Conservation (phyloP, 2,888 invertebrate genomes). For the Dastarcus helophoroides region DNA sequence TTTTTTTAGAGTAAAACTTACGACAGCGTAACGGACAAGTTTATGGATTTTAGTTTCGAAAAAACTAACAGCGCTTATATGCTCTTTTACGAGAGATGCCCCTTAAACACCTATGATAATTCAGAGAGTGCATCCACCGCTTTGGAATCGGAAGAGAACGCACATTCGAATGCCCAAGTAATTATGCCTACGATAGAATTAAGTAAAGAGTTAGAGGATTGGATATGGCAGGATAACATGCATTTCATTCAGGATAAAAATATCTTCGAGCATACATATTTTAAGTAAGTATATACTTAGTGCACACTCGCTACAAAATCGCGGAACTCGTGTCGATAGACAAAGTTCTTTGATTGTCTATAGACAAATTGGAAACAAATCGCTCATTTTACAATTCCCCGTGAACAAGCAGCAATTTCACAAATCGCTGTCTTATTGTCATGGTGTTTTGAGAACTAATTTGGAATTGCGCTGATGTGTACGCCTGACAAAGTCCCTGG, state of each 20-base stretch:
- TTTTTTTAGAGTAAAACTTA: conserved; percentile 79
- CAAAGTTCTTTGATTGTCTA: too few species aligned
- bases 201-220: conserved; percentile 74
- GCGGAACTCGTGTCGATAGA: too few species aligned
- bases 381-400: too few species aligned
- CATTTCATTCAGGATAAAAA: conserved; percentile 91
- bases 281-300: conserved; percentile 60
- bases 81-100: conserved; percentile 86
- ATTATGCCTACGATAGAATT: conserved; percentile 41
- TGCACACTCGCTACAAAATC: conserved; percentile 2
- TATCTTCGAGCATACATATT: conserved; percentile 92
- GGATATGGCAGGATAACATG: conserved; percentile 97
- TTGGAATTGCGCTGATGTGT: too few species aligned
- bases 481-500: too few species aligned
- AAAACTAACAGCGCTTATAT: conserved; percentile 97
- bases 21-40: conserved; percentile 92
- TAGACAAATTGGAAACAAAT: too few species aligned
- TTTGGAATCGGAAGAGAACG: conserved; percentile 22
- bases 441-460: too few species aligned
- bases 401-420: too few species aligned
- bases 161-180: conserved; percentile 10
- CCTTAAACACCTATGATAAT: conserved; percentile 31
- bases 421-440: too few species aligned
- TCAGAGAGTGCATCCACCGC: conserved; percentile 30
- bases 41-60: conserved; percentile 95